These are phyloP conservation scores for Nasalis larvatus DNA, from an alignment of 2,113 vertebrate genomes.

Conservation along the genomic window DNA sequence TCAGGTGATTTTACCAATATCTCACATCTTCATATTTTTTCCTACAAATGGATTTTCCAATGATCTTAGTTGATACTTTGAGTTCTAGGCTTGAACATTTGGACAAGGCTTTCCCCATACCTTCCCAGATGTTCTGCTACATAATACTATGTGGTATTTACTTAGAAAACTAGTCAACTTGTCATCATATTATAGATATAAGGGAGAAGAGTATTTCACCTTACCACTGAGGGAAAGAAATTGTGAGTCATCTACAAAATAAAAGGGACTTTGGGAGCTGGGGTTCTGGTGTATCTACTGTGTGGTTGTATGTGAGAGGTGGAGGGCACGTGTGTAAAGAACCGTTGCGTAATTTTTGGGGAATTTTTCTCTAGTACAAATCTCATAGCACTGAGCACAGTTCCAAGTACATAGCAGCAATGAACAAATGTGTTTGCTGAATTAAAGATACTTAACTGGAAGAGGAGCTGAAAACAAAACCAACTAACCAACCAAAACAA, in stretches of 20 bases:
- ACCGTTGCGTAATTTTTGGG: not conserved
- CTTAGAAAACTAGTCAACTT: not conserved
- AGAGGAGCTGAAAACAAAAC: not conserved
- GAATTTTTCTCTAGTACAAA: not conserved
- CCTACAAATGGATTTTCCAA: not conserved
- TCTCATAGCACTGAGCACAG: not conserved
- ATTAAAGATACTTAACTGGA: not conserved
- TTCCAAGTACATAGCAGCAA: not conserved
- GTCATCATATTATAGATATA: not conserved
- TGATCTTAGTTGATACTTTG: not conserved
- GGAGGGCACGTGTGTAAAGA: not conserved
- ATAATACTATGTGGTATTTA: not conserved
- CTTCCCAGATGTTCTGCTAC: not conserved
- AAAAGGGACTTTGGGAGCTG: not conserved
- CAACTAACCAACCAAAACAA: not conserved
- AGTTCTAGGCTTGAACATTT: not conserved
- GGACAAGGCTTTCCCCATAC: not conserved
- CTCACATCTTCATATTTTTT: not conserved
- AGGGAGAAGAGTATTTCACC: not conserved
- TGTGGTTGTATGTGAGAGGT: not conserved
- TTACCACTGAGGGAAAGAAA: not conserved
- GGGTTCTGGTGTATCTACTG: not conserved
- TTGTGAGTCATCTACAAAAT: not conserved
- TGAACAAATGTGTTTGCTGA: not conserved
- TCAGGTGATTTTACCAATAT: not conserved